Evolutionary conservation across 2,888 invertebrate genomes (phyloP), one percentile per base, ranked within the genome.

Genomic region (Orthosia gothica): DNA sequence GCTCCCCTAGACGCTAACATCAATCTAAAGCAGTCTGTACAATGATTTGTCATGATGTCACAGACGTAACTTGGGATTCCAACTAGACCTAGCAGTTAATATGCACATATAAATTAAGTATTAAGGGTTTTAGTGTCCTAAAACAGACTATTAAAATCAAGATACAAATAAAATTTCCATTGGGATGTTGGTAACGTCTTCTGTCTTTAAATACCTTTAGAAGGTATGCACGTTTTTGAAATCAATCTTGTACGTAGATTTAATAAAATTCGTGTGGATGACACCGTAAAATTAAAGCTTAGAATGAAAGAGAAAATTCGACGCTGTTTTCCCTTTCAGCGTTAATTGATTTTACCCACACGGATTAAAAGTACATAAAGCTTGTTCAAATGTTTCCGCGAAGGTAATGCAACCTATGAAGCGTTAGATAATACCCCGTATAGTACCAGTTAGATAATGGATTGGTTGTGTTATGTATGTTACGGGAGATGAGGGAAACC

Each of bases 31-130:
- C 23, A 4, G 45, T 26, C 78, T 78, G 13, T 49, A 16, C 79
- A 79, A 71, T 59, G 58, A 59, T 79, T 59, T 79, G 47, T 52
- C 71, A 23, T 23, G 52, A 70, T 26, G n/a, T 23, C 23, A 40
- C 50, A 40, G 47, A 5, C 5, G 47, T 11, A 74, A 63, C 40
- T 49, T 63, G 40, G 40, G 16, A 74, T 45, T 54, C 26, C 16
- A 54, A 58, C 52, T 54, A 49, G 20, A 45, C 49, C 18, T 32
- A 26, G 52, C 26, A 59, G 20, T 54, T 74, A 59, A 32, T 76
- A 76, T 81, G 63, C 52, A 74, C 64, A 81, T 81, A 76, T 76
- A 81, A 76, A 76, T 80, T 20, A 59, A 64, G 20, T 59, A 66
- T 70, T 52, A 79, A 40, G 58, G 11, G 23, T 45, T 47, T n/a